Evolutionary conservation across 1,140 invertebrate species (phyloP), one percentile per base, ranked within the genome.

Genomic region (Formica selysi): DNA sequence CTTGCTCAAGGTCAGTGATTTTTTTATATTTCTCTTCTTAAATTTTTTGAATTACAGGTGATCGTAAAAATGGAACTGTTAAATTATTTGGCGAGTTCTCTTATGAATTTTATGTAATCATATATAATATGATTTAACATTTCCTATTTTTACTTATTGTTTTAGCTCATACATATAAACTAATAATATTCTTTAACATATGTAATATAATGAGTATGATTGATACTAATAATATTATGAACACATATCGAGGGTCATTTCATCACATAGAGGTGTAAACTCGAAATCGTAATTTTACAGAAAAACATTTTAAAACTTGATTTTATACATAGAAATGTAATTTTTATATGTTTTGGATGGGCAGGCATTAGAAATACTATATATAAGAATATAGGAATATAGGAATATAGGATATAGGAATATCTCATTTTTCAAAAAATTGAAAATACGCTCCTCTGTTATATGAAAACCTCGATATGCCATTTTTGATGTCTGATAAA

Each of bases 1-100:
- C 91, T 95, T 99, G 87, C 96, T 99, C 91, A 98, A 98, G 96
- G 96, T 97, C 91, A 93, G 94, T 93, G 71, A 5, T 19, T 22
- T 64, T 29, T 13, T 70, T 29, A 44, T 61, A 36, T 44, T 67
- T 38, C 11, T n/a, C 68, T 29, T 38, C 32, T n/a, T 44, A 22
- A 74, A 29, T 16, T 29, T 41, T 59, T 13, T 41, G 2, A 26
- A 29, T 48, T 48, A 13, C 19, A 8, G 19, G n/a, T 10, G 16
- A n/a, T 73, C 19, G 19, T 13, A n/a, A n/a, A 57, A 38, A 16
- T 10, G 2, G 8, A 54, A 73, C 4, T 57, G 26, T 70, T 48
- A 57, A 54, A n/a, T 22, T 71, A 71, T 54, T 71, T 36, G 5
- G 26, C 44, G 16, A 36, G 6, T 10, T 29, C 3, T 51, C 41